Base-by-base conservation (phyloP, 1,140 invertebrate genomes). In the Lasaia peninsularis region DNA sequence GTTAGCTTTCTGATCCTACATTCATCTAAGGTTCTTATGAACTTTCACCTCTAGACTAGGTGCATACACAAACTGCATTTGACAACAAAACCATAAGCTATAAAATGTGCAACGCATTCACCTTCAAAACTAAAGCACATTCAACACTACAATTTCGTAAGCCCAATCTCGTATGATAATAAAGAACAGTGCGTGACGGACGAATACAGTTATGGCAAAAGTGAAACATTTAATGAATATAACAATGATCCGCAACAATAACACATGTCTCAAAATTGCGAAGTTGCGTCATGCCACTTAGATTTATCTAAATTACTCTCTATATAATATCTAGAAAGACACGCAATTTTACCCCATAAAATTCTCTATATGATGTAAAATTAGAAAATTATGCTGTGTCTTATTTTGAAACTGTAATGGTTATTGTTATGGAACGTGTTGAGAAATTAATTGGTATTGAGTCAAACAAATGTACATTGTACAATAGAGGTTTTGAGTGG, bases 41-140 rank as follows among this genome's bases (percentile, higher is more conserved):
- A 78, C 79, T 84, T 82, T 87, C 79, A 70, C 75, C 71, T 67
- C 58, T 61, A 65, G 66, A 48, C 40, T 48, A 21, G 40, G 40
- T 48, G 40, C 40, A 48, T 10, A 48, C 40, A 84, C 85, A 86
- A 88, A 88, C 85, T 88, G 85, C 85, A 86, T 78, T 88, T 86
- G 83, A 86, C 85, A 74, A 51, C 52, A 53, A 55, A 64, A 50
- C 54, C 54, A 56, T 37, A 54, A 21, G 18, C 28, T 34, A 20
- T 34, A 21, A 40, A 68, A 69, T 70, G 69, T 70, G 73, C 69
- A 65, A 62, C 65, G 65, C 69, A 77, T 72, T 69, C 71, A 75
- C 66, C 67, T 65, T 64, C 65, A 73, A 72, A 65, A 70, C 75
- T 71, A 64, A 77, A 73, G 66, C 71, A 68, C 53, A 75, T 59